Conservation (phyloP, 1,140 invertebrate genomes). For the Drosophila arawakana region DNA sequence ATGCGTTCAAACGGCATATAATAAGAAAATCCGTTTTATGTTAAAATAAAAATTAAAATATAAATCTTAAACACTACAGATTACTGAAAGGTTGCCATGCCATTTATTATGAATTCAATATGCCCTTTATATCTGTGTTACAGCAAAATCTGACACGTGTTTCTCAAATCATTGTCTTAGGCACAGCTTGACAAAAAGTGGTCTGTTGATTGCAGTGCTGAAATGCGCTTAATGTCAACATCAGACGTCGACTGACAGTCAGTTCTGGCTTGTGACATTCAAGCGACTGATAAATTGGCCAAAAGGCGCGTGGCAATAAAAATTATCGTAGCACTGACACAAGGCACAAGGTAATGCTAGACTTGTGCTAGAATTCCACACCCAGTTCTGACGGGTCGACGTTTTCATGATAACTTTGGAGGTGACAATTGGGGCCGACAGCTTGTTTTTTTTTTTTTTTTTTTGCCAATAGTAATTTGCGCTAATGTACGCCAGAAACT, state of each 20-base stretch:
- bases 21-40: too few species aligned
- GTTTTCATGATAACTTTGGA: constrained; percentile 62
- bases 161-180: constrained; percentile 14
- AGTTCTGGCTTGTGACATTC: constrained; percentile 71
- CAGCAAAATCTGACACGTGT: constrained; percentile 26
- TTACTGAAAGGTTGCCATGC: constrained; percentile 1
- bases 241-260: constrained; percentile 28
- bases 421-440: constrained; percentile 81
- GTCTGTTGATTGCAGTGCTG: constrained; percentile 50
- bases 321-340: constrained; percentile 42
- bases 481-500: constrained; percentile 62
- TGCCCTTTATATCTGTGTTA: constrained; percentile 5
- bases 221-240: constrained; percentile 73
- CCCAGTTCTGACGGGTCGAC: constrained; percentile 53
- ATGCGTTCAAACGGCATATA: too few species aligned
- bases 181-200: constrained; percentile 44
- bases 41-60: neutral
- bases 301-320: constrained; percentile 73
- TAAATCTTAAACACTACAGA: neutral
- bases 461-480: constrained; percentile 71
- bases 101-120: constrained; percentile 13
- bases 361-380: constrained; percentile 60
- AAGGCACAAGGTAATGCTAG: constrained; percentile 64
- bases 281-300: constrained; percentile 64
- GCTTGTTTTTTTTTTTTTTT: constrained; percentile 18